Evolutionary conservation across 2,113 vertebrate genomes (phyloP).

Genomic region (Manacus vitellinus): DNA sequence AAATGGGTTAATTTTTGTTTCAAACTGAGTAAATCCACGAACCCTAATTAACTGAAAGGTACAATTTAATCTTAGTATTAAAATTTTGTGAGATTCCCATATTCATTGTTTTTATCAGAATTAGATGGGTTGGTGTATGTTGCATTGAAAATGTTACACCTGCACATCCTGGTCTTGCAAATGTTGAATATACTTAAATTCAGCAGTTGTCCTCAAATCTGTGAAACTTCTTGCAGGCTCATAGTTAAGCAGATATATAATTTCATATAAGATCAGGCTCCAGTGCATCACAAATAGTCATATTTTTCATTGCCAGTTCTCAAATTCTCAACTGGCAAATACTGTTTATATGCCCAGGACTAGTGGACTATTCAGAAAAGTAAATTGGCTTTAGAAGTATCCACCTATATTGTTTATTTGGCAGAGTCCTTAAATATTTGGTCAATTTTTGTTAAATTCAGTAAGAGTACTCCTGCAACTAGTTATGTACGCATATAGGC

Average conservation of each 20-base stretch:
- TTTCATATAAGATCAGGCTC: neutral
- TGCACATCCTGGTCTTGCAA: neutral
- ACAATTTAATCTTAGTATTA: neutral
- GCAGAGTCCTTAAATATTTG: neutral
- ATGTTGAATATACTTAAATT: neutral
- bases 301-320: neutral
- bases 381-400: neutral
- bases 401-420: neutral
- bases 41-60: neutral
- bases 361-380: neutral
- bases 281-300: neutral
- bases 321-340: neutral
- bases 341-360: neutral
- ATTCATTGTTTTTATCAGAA: neutral
- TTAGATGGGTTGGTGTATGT: neutral
- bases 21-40: neutral
- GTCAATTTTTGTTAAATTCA: neutral
- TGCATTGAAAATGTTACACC: neutral
- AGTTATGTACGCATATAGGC: neutral
- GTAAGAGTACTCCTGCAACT: neutral
- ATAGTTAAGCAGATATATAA: neutral
- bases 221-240: neutral
- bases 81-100: neutral
- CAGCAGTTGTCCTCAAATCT: neutral
- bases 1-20: neutral